A percentile compares a stretch with the other conserved stretches of the same genome.
These are phyloP conservation scores for Porites lutea DNA, from an alignment of 64 coral and sea anemone genomes.

Conservation along the genomic window DNA sequence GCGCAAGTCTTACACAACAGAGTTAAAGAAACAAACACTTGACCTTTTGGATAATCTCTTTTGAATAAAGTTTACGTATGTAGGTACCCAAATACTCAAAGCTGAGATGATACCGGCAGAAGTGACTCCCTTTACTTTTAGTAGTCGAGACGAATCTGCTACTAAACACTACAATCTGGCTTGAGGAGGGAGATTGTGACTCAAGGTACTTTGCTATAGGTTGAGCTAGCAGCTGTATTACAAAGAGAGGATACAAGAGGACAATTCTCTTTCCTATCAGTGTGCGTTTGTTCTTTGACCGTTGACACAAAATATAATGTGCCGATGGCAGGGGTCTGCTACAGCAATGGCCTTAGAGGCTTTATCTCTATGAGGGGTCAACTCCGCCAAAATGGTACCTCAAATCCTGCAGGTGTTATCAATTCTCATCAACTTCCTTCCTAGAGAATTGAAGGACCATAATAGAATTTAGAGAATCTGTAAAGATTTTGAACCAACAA, in stretches of 20 bases:
- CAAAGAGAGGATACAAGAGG: constrained; percentile 11
- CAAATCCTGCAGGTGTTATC: no score
- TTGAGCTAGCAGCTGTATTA: background rate
- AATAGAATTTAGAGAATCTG: no score
- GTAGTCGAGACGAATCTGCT: background rate
- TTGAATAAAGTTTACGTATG: no score
- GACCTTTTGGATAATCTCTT: constrained; percentile 53
- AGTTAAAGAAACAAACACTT: no score
- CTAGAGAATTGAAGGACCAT: no score
- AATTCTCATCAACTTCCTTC: no score
- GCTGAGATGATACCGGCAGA: no score
- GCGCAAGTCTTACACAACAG: constrained; percentile 57
- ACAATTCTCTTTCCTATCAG: constrained; percentile 25
- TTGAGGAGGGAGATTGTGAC: constrained; percentile 1
- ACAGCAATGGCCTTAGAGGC: background rate
- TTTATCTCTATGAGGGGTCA: no score
- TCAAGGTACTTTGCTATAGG: constrained; percentile 10
- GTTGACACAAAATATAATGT: background rate
- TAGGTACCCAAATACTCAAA: no score
- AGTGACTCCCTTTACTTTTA: no score
- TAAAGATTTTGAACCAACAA: no score
- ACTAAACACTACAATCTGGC: background rate
- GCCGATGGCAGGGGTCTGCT: background rate
- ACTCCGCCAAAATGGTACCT: no score
- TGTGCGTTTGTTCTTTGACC: background rate